Percentiles rank a stretch among this genome's conserved stretches.
Evolutionary conservation across 2,888 invertebrate species (phyloP).

Genomic region (Nymphalis urticae): DNA sequence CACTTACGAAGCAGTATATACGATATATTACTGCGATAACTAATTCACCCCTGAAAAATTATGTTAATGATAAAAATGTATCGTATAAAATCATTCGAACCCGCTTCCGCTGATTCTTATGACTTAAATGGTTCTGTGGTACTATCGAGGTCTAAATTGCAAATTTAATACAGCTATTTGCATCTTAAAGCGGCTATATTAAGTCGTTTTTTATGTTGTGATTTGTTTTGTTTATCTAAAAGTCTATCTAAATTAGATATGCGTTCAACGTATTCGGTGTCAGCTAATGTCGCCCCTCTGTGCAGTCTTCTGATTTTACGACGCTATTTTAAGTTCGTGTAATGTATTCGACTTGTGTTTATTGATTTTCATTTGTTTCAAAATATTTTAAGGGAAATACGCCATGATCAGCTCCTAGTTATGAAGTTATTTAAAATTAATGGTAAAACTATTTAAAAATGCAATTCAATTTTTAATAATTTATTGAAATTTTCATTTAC

Average conservation of each 20-base stretch:
- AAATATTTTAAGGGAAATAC: not conserved
- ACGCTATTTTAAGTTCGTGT: constrained; percentile 28
- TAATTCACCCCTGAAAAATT: not conserved
- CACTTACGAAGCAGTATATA: too few species aligned
- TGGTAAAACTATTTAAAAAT: too few species aligned
- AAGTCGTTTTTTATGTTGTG: constrained; percentile 68
- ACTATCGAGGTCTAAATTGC: constrained; percentile 76
- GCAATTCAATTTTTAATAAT: too few species aligned
- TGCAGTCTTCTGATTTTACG: constrained; percentile 47
- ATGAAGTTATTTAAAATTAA: too few species aligned
- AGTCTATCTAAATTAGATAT: constrained; percentile 75
- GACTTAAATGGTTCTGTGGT: constrained; percentile 48
- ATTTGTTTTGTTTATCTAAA: constrained; percentile 76
- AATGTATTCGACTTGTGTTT: constrained; percentile 12
- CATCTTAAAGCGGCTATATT: constrained; percentile 75
- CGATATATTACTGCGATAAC: not conserved
- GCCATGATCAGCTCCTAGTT: too few species aligned
- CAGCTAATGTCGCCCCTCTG: constrained; percentile 46
- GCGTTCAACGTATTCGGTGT: constrained; percentile 47
- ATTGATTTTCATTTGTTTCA: not conserved
- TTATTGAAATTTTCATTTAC: too few species aligned
- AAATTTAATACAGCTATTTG: constrained; percentile 80
- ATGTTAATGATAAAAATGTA: not conserved
- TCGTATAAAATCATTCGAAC: too few species aligned
- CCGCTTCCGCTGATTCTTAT: constrained; percentile 36